Conservation (phyloP, 1,140 invertebrate species). For the Drosophila paulistorum region DNA sequence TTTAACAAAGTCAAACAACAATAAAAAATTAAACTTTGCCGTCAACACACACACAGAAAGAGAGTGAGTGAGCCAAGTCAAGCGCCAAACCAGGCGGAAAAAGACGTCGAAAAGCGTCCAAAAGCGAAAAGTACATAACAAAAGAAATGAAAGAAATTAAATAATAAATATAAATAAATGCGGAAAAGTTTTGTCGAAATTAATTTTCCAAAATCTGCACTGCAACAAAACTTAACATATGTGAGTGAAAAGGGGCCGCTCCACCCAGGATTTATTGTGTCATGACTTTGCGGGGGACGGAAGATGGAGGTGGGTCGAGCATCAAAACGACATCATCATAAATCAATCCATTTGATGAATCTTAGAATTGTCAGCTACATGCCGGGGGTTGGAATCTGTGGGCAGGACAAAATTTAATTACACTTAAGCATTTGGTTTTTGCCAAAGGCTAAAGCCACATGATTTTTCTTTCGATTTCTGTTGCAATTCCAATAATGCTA, state of each 20-base stretch:
- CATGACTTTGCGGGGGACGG: slow-evolving; percentile 43
- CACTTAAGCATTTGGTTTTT: slow-evolving; percentile 61
- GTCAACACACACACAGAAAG: slow-evolving; percentile 56
- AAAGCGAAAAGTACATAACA: slow-evolving; percentile 64
- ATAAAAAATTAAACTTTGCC: slow-evolving; percentile 80
- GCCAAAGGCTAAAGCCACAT: slow-evolving; percentile 41
- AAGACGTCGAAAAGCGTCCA: slow-evolving; percentile 42
- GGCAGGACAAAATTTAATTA: slow-evolving; percentile 66
- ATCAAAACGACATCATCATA: slow-evolving; percentile 65
- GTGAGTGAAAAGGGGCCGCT: slow-evolving; percentile 26
- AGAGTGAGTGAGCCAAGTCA: slow-evolving; percentile 27
- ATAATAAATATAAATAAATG: slow-evolving; percentile 79
- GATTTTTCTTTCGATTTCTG: slow-evolving; percentile 59
- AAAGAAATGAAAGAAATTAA: slow-evolving; percentile 58
- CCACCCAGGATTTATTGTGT: slow-evolving; percentile 69
- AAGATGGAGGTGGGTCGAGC: too few species aligned
- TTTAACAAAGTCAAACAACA: slow-evolving; percentile 81
- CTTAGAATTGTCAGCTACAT: slow-evolving; percentile 22
- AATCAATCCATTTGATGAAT: slow-evolving; percentile 78
- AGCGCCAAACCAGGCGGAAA: slow-evolving; percentile 58
- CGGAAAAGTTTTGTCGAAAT: slow-evolving; percentile 64
- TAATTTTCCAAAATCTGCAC: slow-evolving; percentile 63
- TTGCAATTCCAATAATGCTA: slow-evolving; percentile 69
- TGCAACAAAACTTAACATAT: slow-evolving; percentile 28
- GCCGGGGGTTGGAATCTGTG: slow-evolving; percentile 10